These are phyloP conservation scores for Drosophila funebris DNA, from an alignment of 1,140 invertebrate species.

Conservation along the genomic window DNA sequence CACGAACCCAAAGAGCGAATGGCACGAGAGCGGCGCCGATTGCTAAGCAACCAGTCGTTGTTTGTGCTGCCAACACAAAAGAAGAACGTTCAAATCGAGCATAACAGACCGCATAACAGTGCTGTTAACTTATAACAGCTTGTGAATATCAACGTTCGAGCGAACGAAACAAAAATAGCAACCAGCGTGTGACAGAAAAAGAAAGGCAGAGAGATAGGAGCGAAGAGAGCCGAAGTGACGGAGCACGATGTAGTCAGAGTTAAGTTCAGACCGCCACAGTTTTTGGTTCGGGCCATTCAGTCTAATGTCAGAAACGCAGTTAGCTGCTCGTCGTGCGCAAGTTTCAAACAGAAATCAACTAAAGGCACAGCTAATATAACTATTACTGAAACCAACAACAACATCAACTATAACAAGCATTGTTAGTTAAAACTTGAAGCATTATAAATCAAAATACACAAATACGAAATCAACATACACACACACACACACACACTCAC, in stretches of 20 bases:
- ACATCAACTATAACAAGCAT: slow-evolving; percentile 29
- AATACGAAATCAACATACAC: background rate
- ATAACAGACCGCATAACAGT: slow-evolving; percentile 34
- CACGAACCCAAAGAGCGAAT: slow-evolving; percentile 31
- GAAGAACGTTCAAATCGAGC: background rate
- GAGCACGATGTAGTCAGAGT: slow-evolving; percentile 25
- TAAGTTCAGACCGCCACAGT: slow-evolving; percentile 55
- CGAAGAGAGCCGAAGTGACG: slow-evolving; percentile 22
- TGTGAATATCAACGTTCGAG: slow-evolving; percentile 21
- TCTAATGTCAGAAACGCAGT: slow-evolving; percentile 80
- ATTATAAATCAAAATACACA: slow-evolving; percentile 62
- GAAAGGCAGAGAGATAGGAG: background rate
- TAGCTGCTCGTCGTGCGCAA: slow-evolving; percentile 78
- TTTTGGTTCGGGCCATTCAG: slow-evolving; percentile 63
- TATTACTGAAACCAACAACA: slow-evolving; percentile 38
- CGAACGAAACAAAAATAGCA: background rate
- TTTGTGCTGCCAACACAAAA: slow-evolving; percentile 30
- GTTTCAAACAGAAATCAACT: slow-evolving; percentile 52
- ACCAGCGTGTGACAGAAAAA: slow-evolving; percentile 5
- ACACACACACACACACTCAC: background rate
- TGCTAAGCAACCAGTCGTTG: slow-evolving; percentile 64
- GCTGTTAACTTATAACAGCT: slow-evolving; percentile 39
- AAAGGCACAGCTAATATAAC: slow-evolving; percentile 40
- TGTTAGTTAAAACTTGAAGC: slow-evolving; percentile 46
- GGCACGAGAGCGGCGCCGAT: slow-evolving; percentile 28